A percentile compares a stretch with the other conserved stretches of the same genome.
phyloP scores from a whole-genome alignment of 2,797 vertebrate genomes.

The Sciurus carolinensis region DNA sequence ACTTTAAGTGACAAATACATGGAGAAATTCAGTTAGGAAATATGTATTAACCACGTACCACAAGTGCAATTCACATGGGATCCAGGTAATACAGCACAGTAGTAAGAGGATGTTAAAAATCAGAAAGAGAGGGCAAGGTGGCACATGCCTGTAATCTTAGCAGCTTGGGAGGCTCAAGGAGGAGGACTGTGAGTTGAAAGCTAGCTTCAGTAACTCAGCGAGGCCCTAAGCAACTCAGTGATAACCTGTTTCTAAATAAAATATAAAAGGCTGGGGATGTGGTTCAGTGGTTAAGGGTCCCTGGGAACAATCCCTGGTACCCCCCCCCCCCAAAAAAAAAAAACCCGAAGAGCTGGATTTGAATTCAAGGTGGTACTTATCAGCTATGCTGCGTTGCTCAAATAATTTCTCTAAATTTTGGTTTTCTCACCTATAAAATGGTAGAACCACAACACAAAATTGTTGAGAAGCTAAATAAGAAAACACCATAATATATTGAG shows the following conservation, averaged over 20 bases:
- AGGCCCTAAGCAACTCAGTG: too few species aligned
- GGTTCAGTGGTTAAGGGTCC: too few species aligned
- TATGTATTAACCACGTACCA: neutral
- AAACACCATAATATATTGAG: neutral
- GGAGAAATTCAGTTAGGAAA: slow-evolving; percentile 21
- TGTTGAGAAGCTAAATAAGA: neutral
- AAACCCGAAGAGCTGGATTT: neutral
- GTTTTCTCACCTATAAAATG: slow-evolving; percentile 12
- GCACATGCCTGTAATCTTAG: too few species aligned
- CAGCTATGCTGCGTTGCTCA: neutral
- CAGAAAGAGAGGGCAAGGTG: neutral
- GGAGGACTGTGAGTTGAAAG: too few species aligned
- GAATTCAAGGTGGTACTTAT: neutral
- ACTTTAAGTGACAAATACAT: neutral
- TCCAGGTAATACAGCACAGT: neutral
- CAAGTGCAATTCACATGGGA: neutral
- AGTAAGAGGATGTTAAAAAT: neutral
- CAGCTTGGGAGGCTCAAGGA: too few species aligned
- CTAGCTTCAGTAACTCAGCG: too few species aligned
- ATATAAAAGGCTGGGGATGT: too few species aligned
- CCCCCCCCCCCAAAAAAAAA: too few species aligned
- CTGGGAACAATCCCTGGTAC: too few species aligned
- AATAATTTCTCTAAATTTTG: neutral
- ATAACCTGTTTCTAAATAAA: too few species aligned
- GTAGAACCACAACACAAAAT: neutral